phyloP scores from a whole-genome alignment of 1,140 invertebrate species.

The Zophobas atratus region DNA sequence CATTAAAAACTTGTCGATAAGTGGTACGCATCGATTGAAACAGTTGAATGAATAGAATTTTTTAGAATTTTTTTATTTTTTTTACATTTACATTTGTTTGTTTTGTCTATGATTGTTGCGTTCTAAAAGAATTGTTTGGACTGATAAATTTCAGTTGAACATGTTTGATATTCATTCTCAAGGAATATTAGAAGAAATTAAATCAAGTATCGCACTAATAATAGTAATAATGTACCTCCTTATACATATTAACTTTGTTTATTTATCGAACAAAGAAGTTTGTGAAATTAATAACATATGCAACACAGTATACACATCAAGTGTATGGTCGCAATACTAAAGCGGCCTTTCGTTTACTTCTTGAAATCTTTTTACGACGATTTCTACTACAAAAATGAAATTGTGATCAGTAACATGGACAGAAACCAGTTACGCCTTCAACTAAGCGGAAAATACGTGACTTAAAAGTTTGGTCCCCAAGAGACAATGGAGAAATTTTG shows the following conservation, averaged over 20 bases:
- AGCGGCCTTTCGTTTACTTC: conserved; percentile 34
- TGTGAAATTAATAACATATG: neutral
- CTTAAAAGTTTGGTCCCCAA: conserved; percentile 24
- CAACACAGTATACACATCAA: conserved; percentile 3
- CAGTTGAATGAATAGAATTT: neutral
- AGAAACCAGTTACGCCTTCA: conserved; percentile 37
- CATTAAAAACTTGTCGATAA: too few relatives aligned
- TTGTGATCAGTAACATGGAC: conserved; percentile 18
- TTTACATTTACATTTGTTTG: neutral
- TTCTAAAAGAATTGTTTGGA: neutral
- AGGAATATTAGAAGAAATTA: conserved; percentile 3
- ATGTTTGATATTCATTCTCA: conserved; percentile 3
- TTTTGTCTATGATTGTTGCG: neutral
- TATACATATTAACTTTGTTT: conserved; percentile 3
- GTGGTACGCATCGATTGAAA: neutral
- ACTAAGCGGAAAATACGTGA: conserved; percentile 17
- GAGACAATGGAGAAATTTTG: conserved; percentile 40
- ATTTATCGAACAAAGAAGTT: neutral
- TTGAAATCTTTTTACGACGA: conserved; percentile 29
- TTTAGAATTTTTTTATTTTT: neutral
- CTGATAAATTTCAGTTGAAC: neutral
- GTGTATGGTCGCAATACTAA: conserved; percentile 32
- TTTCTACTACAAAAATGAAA: conserved; percentile 36
- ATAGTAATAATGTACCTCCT: neutral
- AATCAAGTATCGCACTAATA: conserved; percentile 1